A percentile compares a stretch with the other conserved stretches of the same genome.
Evolutionary conservation across 1,140 invertebrate genomes (phyloP).

Genomic region (Capitella teleta): DNA sequence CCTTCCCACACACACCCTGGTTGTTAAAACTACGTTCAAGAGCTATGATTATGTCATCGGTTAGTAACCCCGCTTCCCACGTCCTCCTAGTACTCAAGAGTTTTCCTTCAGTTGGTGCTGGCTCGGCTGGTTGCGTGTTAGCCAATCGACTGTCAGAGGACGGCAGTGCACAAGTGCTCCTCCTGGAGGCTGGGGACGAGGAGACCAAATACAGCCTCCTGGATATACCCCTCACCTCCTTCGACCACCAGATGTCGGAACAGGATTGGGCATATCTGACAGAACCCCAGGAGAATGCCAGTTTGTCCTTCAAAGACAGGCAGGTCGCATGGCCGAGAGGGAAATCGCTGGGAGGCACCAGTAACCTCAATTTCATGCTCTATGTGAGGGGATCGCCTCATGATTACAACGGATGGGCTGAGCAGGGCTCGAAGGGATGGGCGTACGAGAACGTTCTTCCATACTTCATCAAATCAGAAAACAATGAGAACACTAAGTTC

Average conservation of each 20-base stretch:
- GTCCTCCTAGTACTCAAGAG: background rate
- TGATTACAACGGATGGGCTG: conserved; percentile 86
- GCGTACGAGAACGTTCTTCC: conserved; percentile 68
- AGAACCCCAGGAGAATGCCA: background rate
- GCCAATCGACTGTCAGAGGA: conserved; percentile 33
- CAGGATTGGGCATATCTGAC: background rate
- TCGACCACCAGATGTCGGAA: background rate
- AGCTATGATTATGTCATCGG: conserved; percentile 3
- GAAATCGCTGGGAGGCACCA: conserved; percentile 59
- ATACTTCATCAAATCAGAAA: conserved; percentile 76
- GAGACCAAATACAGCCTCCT: conserved; percentile 17
- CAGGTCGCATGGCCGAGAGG: conserved; percentile 36
- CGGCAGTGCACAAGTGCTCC: conserved; percentile 36
- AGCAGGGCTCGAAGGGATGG: conserved; percentile 80
- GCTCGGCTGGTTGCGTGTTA: conserved; percentile 39
- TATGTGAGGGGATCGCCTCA: conserved; percentile 83
- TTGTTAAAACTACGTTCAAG: background rate
- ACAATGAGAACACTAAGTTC: conserved; percentile 16
- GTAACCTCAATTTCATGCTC: conserved; percentile 88
- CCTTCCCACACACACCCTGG: background rate
- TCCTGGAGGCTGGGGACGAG: conserved; percentile 45
- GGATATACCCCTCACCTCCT: background rate
- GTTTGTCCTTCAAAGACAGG: no score
- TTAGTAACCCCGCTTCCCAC: background rate
- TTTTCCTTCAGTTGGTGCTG: conserved; percentile 25